These are phyloP conservation scores for Enoplosus armatus DNA, from an alignment of 2,797 vertebrate genomes.

Conservation along the genomic window DNA sequence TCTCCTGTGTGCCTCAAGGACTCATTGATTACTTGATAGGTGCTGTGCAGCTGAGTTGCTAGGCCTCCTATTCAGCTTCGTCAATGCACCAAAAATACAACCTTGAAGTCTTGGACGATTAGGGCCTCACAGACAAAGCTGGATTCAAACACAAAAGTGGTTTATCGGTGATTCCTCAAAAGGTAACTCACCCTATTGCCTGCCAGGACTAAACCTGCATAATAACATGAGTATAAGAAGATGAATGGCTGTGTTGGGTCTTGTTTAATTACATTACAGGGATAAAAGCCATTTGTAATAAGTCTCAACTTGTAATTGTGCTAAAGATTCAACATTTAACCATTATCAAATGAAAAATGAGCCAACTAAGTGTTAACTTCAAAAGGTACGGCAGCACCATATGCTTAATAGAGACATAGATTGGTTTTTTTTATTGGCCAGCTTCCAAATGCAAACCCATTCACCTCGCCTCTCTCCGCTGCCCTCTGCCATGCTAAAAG, in stretches of 20 bases:
- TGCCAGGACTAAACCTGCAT: slow-evolving; percentile 17
- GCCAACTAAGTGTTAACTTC: slow-evolving; percentile 33
- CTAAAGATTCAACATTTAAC: slow-evolving; percentile 23
- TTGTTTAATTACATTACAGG: slow-evolving; percentile 18
- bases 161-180: slow-evolving; percentile 25
- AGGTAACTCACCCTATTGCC: slow-evolving; percentile 18
- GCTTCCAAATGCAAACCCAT: slow-evolving; percentile 73
- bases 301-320: slow-evolving; percentile 27
- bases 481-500: slow-evolving; percentile 70
- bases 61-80: slow-evolving; percentile 70
- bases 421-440: slow-evolving; percentile 62
- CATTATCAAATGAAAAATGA: slow-evolving; percentile 22
- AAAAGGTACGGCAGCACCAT: slow-evolving; percentile 29
- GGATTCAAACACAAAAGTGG: slow-evolving; percentile 32
- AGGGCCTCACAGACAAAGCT: slow-evolving; percentile 29
- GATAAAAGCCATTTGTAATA: slow-evolving; percentile 32
- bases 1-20: slow-evolving; percentile 76
- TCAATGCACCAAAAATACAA: slow-evolving; percentile 77
- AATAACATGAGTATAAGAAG: slow-evolving; percentile 16
- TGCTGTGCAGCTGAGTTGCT: slow-evolving; percentile 70
- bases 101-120: slow-evolving; percentile 43
- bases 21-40: slow-evolving; percentile 82
- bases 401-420: slow-evolving; percentile 63
- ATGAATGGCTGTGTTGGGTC: slow-evolving; percentile 23
- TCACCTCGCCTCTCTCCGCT: slow-evolving; percentile 68